Evolutionary conservation across 2,797 vertebrate genomes (phyloP).

Genomic region (Iguana delicatissima): DNA sequence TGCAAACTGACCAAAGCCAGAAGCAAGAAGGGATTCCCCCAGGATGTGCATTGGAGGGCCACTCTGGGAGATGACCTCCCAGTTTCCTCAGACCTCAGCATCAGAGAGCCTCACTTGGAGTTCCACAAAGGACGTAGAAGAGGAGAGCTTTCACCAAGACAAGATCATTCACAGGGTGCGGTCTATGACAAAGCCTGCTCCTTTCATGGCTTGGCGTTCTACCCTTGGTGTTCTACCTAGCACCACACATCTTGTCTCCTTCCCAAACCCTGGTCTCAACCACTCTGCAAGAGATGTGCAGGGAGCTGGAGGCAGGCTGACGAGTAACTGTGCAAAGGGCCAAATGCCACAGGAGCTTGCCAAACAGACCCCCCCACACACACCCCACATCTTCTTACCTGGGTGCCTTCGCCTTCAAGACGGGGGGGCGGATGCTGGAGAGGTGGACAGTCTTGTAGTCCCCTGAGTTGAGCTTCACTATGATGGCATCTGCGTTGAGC

Average conservation of each 20-base stretch:
- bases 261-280: too few species aligned
- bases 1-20: not conserved
- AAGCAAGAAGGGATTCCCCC: not conserved
- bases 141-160: not conserved
- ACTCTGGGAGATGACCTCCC: too few species aligned
- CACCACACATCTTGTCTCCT: too few species aligned
- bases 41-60: rapidly evolving
- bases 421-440: constrained; percentile 96
- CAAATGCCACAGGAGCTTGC: not conserved
- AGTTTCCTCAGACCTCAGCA: too few species aligned
- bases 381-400: constrained; percentile 70
- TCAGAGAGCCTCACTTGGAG: too few species aligned
- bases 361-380: too few species aligned
- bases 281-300: rapidly evolving
- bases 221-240: too few species aligned
- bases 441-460: constrained; percentile 96
- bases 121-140: not conserved
- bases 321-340: too few species aligned
- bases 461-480: constrained; percentile 94
- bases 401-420: constrained; percentile 89
- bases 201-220: too few species aligned
- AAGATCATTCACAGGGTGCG: too few species aligned
- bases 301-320: too few species aligned
- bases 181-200: too few species aligned
- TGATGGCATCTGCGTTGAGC: constrained; percentile 94